Evolutionary conservation across 1,140 invertebrate species (phyloP).

Genomic region (Notospermus geniculatus): DNA sequence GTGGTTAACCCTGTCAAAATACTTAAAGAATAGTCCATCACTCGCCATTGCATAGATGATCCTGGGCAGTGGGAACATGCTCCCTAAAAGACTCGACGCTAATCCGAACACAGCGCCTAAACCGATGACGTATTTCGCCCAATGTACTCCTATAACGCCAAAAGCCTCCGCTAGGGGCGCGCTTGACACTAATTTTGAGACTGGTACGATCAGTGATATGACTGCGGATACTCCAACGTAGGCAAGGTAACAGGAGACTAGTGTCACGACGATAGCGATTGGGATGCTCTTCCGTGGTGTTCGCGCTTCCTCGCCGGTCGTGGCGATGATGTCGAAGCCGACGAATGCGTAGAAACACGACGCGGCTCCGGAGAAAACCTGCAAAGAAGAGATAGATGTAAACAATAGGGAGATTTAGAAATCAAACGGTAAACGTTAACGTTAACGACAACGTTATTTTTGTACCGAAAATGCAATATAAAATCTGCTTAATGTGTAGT

Average conservation of each 20-base stretch:
- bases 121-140: slow-evolving; percentile 82
- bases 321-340: slow-evolving; percentile 95
- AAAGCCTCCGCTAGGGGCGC: slow-evolving; percentile 92
- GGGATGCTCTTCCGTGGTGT: slow-evolving; percentile 93
- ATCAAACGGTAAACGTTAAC: no score
- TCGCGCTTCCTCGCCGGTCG: slow-evolving; percentile 90
- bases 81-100: slow-evolving; percentile 88
- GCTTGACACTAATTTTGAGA: slow-evolving; percentile 75
- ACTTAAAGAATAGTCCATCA: slow-evolving; percentile 58
- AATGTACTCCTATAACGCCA: slow-evolving; percentile 79
- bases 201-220: slow-evolving; percentile 72
- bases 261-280: slow-evolving; percentile 80
- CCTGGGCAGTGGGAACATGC: slow-evolving; percentile 93
- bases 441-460: no score
- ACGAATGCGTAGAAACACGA: slow-evolving; percentile 97
- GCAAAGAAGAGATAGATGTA: slow-evolving; percentile 13
- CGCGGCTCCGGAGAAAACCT: slow-evolving; percentile 63
- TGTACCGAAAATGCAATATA: no score
- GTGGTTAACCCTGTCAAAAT: slow-evolving; percentile 60
- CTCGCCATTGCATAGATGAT: slow-evolving; percentile 73
- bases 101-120: slow-evolving; percentile 77
- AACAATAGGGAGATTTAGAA: no score
- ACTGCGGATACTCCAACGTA: slow-evolving; percentile 87
- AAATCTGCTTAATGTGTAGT: no score
- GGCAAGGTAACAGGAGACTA: slow-evolving; percentile 82